Evolutionary conservation across 2,888 invertebrate genomes (phyloP).

Genomic region (Siphonodentalium dalli): DNA sequence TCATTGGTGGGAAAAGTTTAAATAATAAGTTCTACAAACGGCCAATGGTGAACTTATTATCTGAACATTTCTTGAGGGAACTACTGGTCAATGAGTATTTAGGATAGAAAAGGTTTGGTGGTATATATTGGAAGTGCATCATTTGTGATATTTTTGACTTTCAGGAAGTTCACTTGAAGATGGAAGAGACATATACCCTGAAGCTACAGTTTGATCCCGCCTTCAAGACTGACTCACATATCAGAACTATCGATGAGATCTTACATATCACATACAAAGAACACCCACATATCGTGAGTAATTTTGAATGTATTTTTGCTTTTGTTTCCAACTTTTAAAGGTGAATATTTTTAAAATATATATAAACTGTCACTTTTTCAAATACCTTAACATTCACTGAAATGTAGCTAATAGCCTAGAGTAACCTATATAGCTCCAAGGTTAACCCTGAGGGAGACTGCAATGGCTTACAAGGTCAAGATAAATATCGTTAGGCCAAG

Average conservation of each 20-base stretch:
- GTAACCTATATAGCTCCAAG: too few species aligned
- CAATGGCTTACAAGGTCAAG: too few species aligned
- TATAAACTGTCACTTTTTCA: neutral
- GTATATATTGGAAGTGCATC: neutral
- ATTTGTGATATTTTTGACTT: conserved; percentile 3
- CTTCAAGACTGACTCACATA: conserved; percentile 62
- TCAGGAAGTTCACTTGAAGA: conserved; percentile 52
- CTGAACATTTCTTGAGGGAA: too few species aligned
- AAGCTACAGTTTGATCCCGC: conserved; percentile 61
- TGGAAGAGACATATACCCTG: conserved; percentile 50
- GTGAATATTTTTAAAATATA: neutral
- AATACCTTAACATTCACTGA: neutral
- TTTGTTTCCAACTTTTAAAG: neutral
- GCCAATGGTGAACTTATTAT: too few species aligned
- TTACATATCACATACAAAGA: conserved; percentile 61
- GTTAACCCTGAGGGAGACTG: too few species aligned
- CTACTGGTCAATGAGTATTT: too few species aligned
- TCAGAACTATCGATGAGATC: conserved; percentile 58
- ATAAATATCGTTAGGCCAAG: too few species aligned
- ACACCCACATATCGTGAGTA: conserved; percentile 63
- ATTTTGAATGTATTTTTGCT: neutral
- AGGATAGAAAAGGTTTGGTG: too few species aligned
- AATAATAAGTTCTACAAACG: neutral
- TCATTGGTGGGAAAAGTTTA: too few species aligned
- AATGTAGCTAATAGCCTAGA: neutral